Conservation (phyloP, 2,797 vertebrate species). For the Sebastes cheni region DNA sequence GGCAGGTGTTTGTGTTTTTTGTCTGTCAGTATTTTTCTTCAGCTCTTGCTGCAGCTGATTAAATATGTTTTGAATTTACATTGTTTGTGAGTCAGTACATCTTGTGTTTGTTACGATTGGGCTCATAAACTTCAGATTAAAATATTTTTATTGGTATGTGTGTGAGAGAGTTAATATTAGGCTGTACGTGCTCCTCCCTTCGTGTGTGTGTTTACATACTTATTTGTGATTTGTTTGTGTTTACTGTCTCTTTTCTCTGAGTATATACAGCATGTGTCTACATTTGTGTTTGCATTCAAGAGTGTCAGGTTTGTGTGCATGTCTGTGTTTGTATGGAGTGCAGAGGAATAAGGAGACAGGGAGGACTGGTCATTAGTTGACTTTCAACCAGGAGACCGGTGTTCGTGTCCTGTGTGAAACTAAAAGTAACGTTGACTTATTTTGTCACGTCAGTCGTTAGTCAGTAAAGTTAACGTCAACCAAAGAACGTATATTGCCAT, state of each 20-base stretch:
- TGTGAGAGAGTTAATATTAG: background rate
- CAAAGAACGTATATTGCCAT: too few species aligned
- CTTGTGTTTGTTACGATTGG: background rate
- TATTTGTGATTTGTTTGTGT: slow-evolving; percentile 7
- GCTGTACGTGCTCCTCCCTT: background rate
- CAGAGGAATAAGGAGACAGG: background rate
- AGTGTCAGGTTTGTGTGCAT: background rate
- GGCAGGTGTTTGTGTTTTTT: slow-evolving; percentile 2
- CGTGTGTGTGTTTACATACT: background rate
- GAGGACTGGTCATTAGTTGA: background rate
- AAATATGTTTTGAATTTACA: background rate
- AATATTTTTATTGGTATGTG: slow-evolving; percentile 14
- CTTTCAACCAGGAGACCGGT: background rate
- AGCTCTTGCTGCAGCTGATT: background rate
- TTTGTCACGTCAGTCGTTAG: too few species aligned
- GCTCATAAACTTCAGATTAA: background rate
- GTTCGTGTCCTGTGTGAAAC: accelerated
- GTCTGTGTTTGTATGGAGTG: background rate
- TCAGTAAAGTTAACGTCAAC: too few species aligned
- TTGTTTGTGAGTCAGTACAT: background rate
- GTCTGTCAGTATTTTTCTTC: background rate
- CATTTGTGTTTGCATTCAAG: slow-evolving; percentile 2
- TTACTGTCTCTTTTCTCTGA: background rate
- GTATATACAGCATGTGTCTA: background rate
- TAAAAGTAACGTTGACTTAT: background rate